Conservation (phyloP, 2,888 invertebrate genomes). For the Saturnia pavonia region DNA sequence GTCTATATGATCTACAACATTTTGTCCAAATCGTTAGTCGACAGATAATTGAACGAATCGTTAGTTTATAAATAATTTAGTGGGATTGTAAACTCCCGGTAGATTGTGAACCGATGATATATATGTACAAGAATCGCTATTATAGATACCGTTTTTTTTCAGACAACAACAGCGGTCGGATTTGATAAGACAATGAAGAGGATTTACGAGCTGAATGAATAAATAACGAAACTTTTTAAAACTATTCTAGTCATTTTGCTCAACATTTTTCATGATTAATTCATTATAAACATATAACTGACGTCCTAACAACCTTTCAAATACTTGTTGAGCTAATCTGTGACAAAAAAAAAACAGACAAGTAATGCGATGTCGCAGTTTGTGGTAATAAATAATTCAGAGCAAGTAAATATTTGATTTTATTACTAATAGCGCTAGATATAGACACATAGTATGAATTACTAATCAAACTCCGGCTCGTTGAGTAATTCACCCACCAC, state of each 20-base stretch:
- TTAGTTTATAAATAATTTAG: no score
- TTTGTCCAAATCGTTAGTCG: no score
- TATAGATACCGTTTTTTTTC: slow-evolving; percentile 37
- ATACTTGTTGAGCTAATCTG: neutral
- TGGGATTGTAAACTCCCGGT: no score
- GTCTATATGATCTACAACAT: no score
- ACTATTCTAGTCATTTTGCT: neutral
- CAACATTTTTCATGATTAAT: neutral
- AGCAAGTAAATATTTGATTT: slow-evolving; percentile 9
- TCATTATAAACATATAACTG: no score
- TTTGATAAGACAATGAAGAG: slow-evolving; percentile 53
- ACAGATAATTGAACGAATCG: no score
- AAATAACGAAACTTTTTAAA: slow-evolving; percentile 20
- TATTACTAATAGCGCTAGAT: slow-evolving; percentile 27
- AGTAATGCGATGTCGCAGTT: neutral
- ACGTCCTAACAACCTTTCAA: neutral
- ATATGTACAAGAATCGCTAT: neutral
- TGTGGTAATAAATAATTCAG: neutral
- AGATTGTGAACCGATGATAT: no score
- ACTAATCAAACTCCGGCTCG: slow-evolving; percentile 14
- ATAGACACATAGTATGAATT: slow-evolving; percentile 15
- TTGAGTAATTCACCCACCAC: slow-evolving; percentile 30
- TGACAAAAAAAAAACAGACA: no score
- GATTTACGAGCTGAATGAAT: slow-evolving; percentile 45
- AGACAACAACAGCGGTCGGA: slow-evolving; percentile 65